Base-by-base conservation (phyloP, 2,113 vertebrate species). In the Oenanthe oenanthe region DNA sequence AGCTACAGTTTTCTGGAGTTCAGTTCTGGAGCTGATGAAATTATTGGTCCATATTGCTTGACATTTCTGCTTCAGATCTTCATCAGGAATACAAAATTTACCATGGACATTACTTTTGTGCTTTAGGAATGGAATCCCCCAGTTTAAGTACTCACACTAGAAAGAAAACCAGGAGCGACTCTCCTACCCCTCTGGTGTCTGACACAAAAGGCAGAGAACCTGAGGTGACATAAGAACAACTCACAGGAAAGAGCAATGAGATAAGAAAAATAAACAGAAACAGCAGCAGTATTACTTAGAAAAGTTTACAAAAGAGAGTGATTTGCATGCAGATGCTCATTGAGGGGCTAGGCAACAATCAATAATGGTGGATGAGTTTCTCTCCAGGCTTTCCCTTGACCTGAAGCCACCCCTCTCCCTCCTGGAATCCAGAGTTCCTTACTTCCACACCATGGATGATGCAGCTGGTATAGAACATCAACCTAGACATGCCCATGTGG, bases 31-130 rank as follows among this genome's bases (percentile, higher is more conserved):
- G 17, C 43, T 43, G 29, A 70, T 84, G 4, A 34, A 42, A 26
- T 50, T 80, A n/a, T 57, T 67, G 45, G 42, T 65, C 15, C 1
- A 0, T 22, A 28, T 53, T 74, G 6, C 32, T n/a, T 58, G 60
- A 20, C 4, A 17, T 45, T 74, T 86, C 51, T 89, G 32, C 34
- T 84, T 76, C n/a, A 43, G 6, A 3, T 77, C 77, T 82, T 56
- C 11, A 20, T 60, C 28, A 63, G 17, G 24, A 71, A 34, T 62
- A 47, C 45, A 42, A 80, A 71, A 50, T 50, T 77, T 66, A 3
- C 20, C 6, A 4, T 36, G 60, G 45, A 12, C 22, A 17, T 81
- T n/a, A 20, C 40, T 25, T 24, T 38, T 0, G 0, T 60, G 16
- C 29, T 47, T 60, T 40, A 74, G 24, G 53, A 60, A 29, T 3